Evolutionary conservation across 2,797 vertebrate genomes (phyloP), one percentile per base, ranked within the genome.

Genomic region (Rhynchonycteris naso): DNA sequence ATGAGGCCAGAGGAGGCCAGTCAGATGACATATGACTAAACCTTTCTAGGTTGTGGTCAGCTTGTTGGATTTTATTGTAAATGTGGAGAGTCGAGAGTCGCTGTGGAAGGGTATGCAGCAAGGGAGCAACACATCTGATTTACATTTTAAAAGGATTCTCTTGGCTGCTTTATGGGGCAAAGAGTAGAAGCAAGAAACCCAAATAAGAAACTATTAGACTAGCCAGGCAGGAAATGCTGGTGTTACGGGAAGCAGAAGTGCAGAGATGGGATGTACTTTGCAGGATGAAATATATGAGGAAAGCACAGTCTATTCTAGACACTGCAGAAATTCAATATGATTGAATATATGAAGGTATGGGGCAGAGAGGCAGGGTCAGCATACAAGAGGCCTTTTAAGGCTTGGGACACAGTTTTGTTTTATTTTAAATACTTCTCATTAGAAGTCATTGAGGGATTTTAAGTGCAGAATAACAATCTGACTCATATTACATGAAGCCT

Each of bases 121-220:
- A 22, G 9, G 65, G 7, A 83, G 7, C 72, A 59, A 33, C 11
- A 86, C 61, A 35, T 65, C 33, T 69, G 30, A 24, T 69, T 90
- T 75, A 74, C 22, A 85, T 35, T 79, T 86, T 89, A 22, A 68
- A 91, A 93, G 16, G 28, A 63, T 83, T 38, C 15, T 21, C 66
- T 61, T 71, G 47, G 54, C 12, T 81, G n/a, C 50, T 81, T 15
- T 22, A 12, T 50, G 38, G 33, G 14, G 54, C 47, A 54, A 38
- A 74, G 15, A 75, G 58, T 47, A 9, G 52, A 83, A 91, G 26
- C 28, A 50, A 43, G 38, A 95, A 61, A 28, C 16, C 24, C 26
- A 47, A 59, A 7, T 52, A 69, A 75, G n/a, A 71, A 76, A 35
- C 30, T 76, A 38, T 59, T 83, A 66, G 68, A 66, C 9, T 22